A percentile compares a stretch with the other conserved stretches of the same genome.
phyloP scores from a whole-genome alignment of 2,113 vertebrate species.

The Percina caprodes region DNA sequence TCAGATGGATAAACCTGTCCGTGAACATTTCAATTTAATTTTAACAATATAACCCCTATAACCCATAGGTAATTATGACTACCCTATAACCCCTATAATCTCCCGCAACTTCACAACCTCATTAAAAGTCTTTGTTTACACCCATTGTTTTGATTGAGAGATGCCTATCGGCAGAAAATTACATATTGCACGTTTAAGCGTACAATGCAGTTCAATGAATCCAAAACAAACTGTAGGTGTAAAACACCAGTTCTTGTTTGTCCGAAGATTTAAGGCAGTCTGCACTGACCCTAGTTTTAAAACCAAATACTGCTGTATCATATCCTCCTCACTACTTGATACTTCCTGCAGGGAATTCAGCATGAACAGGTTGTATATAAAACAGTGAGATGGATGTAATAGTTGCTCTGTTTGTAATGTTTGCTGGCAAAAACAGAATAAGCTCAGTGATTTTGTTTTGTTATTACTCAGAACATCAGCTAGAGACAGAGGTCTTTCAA shows the following conservation, averaged over 20 bases:
- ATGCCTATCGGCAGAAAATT: too few relatives aligned
- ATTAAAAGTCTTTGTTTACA: too few relatives aligned
- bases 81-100: too few relatives aligned
- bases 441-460: slow-evolving; percentile 1
- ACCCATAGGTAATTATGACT: too few relatives aligned
- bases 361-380: not conserved
- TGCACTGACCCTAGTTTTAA: not conserved
- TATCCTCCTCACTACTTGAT: not conserved
- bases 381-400: not conserved
- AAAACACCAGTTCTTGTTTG: not conserved
- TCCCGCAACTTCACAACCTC: too few relatives aligned
- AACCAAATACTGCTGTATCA: not conserved
- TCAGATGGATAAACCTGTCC: too few relatives aligned
- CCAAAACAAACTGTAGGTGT: not conserved
- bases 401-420: not conserved
- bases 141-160: too few relatives aligned
- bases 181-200: too few relatives aligned
- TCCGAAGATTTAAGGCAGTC: not conserved
- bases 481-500: slow-evolving; percentile 15
- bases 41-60: too few relatives aligned
- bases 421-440: not conserved
- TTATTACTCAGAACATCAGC: not conserved
- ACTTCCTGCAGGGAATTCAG: not conserved
- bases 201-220: not conserved
- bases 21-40: too few relatives aligned